Evolutionary conservation across 2,797 vertebrate species (phyloP).

Genomic region (Cyclopterus lumpus): DNA sequence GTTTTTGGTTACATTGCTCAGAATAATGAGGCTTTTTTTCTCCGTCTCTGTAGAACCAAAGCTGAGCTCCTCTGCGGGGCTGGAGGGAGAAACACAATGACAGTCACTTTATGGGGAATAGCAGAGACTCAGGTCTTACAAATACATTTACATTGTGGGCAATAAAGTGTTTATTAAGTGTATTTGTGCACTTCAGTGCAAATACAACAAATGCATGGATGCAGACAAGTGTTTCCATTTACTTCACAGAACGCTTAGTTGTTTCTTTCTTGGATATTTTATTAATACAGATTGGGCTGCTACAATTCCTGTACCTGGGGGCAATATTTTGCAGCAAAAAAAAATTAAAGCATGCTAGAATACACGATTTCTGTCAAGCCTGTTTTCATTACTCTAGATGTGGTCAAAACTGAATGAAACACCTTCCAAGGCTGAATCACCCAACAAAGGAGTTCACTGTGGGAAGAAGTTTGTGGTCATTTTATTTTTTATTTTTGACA

Average conservation of each 20-base stretch:
- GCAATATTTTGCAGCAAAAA: neutral
- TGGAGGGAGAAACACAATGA: conserved; percentile 60
- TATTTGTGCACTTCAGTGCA: neutral
- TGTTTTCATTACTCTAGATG: conserved; percentile 1
- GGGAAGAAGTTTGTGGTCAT: neutral
- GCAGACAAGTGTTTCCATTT: conserved; percentile 12
- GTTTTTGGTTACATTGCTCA: conserved; percentile 96
- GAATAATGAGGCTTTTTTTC: conserved; percentile 93
- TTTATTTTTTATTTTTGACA: neutral
- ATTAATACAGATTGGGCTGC: conserved; percentile 14
- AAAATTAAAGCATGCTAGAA: neutral
- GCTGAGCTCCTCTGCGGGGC: conserved; percentile 95
- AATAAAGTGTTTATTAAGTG: conserved; percentile 5
- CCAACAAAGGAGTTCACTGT: too few relatives aligned
- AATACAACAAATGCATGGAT: neutral
- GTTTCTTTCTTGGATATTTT: conserved; percentile 25
- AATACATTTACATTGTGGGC: neutral
- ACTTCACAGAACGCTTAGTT: conserved; percentile 14
- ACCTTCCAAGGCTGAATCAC: neutral
- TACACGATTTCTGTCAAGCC: neutral
- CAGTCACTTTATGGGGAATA: conserved; percentile 19
- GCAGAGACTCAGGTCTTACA: neutral
- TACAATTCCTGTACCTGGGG: neutral
- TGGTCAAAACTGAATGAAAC: neutral
- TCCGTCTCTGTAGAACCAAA: conserved; percentile 94